phyloP scores from a whole-genome alignment of 2,113 vertebrate species.

The Lates calcarifer region DNA sequence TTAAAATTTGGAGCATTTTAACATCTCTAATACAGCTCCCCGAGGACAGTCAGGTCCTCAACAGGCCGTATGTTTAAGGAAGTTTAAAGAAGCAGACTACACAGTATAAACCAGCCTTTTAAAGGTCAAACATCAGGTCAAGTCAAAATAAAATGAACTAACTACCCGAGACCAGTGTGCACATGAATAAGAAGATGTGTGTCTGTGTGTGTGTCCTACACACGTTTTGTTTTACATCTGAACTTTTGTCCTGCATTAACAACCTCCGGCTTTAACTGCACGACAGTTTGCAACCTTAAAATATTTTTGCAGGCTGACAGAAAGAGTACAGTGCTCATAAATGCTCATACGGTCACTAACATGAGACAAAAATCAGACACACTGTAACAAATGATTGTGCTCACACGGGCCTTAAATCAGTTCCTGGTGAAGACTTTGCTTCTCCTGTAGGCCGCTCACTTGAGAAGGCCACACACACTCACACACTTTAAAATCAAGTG shows the following conservation, averaged over 20 bases:
- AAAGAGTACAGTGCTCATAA: neutral
- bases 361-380: neutral
- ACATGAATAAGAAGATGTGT: neutral
- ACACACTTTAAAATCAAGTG: neutral
- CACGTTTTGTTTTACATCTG: neutral
- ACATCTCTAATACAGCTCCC: neutral
- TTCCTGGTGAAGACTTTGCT: neutral
- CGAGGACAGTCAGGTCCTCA: neutral
- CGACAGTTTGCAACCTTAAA: neutral
- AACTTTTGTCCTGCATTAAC: fast-evolving
- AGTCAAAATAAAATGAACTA: neutral
- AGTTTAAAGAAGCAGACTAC: neutral
- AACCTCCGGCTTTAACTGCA: neutral
- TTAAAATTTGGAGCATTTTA: neutral
- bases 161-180: neutral
- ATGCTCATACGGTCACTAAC: neutral
- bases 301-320: neutral
- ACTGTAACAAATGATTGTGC: neutral
- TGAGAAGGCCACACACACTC: conserved; percentile 38
- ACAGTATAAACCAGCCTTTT: neutral
- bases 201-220: neutral
- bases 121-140: conserved; percentile 28
- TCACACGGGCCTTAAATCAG: conserved; percentile 2
- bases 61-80: neutral
- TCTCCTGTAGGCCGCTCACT: conserved; percentile 44